Conservation (phyloP, 2,113 vertebrate genomes). For the Poeciliopsis occidentalis region DNA sequence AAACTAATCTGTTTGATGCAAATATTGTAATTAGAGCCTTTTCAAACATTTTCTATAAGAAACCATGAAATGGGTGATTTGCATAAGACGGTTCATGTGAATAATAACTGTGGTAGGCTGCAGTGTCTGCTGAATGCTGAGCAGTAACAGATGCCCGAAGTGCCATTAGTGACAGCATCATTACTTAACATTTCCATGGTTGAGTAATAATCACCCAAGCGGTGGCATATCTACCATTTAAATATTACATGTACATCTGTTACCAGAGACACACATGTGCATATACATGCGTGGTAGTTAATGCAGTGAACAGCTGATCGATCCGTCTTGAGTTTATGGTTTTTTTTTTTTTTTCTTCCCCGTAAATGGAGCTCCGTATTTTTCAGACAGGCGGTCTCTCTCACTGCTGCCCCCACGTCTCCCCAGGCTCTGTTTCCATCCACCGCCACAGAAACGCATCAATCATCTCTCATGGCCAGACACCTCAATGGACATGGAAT, state of each 20-base stretch:
- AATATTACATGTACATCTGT: conserved; percentile 47
- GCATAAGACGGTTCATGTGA: conserved; percentile 64
- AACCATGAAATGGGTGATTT: conserved; percentile 54
- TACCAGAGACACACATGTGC: conserved; percentile 31
- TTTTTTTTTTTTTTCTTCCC: background rate
- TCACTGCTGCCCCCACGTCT: conserved; percentile 56
- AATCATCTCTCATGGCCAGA: conserved; percentile 70
- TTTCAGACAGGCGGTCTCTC: conserved; percentile 43
- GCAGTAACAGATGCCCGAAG: conserved; percentile 57
- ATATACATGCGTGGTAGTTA: conserved; percentile 38
- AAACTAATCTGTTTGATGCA: background rate
- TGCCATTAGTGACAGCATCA: conserved; percentile 57
- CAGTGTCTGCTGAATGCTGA: conserved; percentile 64
- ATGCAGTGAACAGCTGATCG: conserved; percentile 35
- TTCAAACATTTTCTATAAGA: conserved; percentile 33
- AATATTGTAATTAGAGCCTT: conserved; percentile 2
- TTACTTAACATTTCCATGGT: conserved; percentile 51
- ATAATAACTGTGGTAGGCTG: conserved; percentile 66
- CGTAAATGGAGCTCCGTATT: conserved; percentile 61
- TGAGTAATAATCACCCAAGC: conserved; percentile 42
- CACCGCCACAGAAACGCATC: conserved; percentile 65
- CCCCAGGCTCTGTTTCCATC: conserved; percentile 61
- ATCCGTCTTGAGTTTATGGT: conserved; percentile 63
- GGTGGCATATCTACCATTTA: conserved; percentile 41
- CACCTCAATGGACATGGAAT: conserved; percentile 61